Conservation (phyloP, 2,888 invertebrate genomes). For the Gortyna flavago region DNA sequence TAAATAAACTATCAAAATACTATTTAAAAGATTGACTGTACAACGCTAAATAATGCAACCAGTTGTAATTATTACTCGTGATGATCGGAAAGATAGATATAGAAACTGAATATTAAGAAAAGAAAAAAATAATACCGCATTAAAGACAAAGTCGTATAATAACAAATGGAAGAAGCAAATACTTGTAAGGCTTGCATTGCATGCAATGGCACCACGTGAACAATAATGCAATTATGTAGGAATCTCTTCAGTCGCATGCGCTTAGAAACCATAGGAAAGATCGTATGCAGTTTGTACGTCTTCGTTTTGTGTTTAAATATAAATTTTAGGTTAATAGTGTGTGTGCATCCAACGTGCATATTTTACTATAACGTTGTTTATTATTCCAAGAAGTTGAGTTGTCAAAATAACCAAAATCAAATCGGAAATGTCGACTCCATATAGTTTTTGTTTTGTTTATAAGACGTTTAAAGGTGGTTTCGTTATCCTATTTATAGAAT, state of each 20-base stretch:
- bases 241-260: slow-evolving; percentile 68
- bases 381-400: no score
- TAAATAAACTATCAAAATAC: neutral
- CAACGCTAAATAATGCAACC: neutral
- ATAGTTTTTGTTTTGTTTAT: no score
- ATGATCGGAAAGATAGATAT: neutral
- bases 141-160: neutral
- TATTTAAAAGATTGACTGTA: neutral
- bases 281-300: slow-evolving; percentile 46
- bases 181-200: slow-evolving; percentile 70
- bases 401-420: no score
- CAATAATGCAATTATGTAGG: slow-evolving; percentile 71
- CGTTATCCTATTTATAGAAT: no score
- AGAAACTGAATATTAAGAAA: neutral
- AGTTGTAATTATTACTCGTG: neutral
- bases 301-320: slow-evolving; percentile 32
- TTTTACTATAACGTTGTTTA: no score
- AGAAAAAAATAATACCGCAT: neutral
- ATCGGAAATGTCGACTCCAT: no score
- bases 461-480: no score
- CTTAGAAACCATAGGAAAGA: slow-evolving; percentile 69
- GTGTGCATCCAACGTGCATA: neutral
- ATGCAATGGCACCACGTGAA: slow-evolving; percentile 41
- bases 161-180: slow-evolving; percentile 35
- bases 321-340: slow-evolving; percentile 33